Evolutionary conservation across 2,888 invertebrate genomes (phyloP).

Genomic region (Hydrotaea diabolus): DNA sequence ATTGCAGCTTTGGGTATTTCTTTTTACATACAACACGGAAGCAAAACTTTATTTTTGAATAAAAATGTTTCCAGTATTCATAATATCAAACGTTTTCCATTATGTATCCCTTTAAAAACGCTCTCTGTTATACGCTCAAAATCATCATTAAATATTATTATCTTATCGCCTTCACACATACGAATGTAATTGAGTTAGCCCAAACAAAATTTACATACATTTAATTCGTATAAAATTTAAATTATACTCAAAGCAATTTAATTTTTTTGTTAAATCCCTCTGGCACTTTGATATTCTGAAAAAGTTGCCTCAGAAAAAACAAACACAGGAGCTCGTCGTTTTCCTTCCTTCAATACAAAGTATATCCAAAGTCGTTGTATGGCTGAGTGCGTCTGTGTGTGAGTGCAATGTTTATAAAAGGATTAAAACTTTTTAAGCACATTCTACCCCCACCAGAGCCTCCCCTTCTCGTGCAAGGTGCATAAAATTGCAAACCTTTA

Average conservation of each 20-base stretch:
- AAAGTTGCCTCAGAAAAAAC: slow-evolving; percentile 10
- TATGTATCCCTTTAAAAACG: too few relatives aligned
- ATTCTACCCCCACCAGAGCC: too few relatives aligned
- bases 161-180: too few relatives aligned
- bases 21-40: too few relatives aligned
- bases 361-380: background rate
- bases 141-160: too few relatives aligned
- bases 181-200: background rate
- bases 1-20: too few relatives aligned
- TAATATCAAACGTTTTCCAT: too few relatives aligned
- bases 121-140: too few relatives aligned
- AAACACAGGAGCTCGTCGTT: background rate
- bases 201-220: background rate
- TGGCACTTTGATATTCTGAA: slow-evolving; percentile 18
- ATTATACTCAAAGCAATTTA: slow-evolving; percentile 24
- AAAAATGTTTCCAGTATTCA: too few relatives aligned
- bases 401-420: slow-evolving; percentile 2
- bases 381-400: background rate
- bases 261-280: slow-evolving; percentile 9
- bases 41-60: too few relatives aligned
- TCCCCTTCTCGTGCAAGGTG: background rate
- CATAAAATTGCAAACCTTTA: background rate
- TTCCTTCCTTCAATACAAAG: background rate
- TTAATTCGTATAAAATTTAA: slow-evolving; percentile 12
- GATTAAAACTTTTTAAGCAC: slow-evolving; percentile 18